Evolutionary conservation across 1,140 invertebrate species (phyloP).

Genomic region (Tetramorium alpestre): DNA sequence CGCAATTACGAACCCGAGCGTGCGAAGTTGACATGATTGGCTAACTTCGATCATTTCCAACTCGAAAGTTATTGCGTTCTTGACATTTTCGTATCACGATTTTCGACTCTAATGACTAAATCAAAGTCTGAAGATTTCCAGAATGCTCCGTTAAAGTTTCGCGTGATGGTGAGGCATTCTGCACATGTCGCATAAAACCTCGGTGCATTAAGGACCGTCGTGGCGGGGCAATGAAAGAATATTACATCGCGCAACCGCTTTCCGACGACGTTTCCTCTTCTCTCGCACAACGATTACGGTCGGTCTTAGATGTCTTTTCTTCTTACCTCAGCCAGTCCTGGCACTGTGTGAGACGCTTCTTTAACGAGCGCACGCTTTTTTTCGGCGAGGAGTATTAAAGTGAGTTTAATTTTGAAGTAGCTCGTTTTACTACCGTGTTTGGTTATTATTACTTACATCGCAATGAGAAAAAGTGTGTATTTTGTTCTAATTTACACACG

Average conservation of each 20-base stretch:
- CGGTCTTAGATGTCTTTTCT: conserved; percentile 28
- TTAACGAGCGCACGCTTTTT: conserved; percentile 41
- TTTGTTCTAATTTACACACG: background rate
- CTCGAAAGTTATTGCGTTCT: background rate
- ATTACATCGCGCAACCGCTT: conserved; percentile 48
- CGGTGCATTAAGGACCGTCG: conserved; percentile 69
- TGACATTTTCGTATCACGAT: background rate
- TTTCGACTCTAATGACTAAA: background rate
- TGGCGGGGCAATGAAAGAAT: conserved; percentile 62
- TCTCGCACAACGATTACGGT: conserved; percentile 20
- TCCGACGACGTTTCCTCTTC: background rate
- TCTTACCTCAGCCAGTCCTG: conserved; percentile 3
- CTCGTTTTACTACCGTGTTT: conserved; percentile 1
- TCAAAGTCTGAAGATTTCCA: background rate
- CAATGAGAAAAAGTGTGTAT: background rate
- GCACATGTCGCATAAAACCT: conserved; percentile 72
- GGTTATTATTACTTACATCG: conserved; percentile 28
- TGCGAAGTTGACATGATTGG: background rate
- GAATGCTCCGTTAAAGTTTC: background rate
- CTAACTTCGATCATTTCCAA: background rate
- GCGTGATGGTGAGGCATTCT: no score
- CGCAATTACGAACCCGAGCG: background rate
- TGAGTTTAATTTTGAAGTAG: conserved; percentile 40
- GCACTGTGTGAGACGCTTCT: conserved; percentile 33
- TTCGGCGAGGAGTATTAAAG: conserved; percentile 18